Conservation (phyloP, 2,113 vertebrate genomes). For the Prionailurus viverrinus region DNA sequence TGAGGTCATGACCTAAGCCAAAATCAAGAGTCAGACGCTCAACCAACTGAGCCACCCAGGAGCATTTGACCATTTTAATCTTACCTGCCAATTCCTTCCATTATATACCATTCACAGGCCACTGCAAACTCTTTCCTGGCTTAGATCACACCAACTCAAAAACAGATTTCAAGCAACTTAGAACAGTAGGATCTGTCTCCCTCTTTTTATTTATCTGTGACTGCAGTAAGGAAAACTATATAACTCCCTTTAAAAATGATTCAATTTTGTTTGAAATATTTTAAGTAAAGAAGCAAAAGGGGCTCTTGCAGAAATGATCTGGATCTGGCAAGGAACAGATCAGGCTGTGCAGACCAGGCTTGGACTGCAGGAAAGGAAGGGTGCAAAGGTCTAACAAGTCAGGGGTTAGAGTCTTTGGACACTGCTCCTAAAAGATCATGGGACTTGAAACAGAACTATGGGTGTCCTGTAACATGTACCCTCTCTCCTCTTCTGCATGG, state of each 20-base stretch:
- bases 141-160: constrained; percentile 7
- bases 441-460: not conserved
- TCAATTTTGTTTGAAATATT: not conserved
- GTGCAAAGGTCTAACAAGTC: not conserved
- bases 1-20: no score
- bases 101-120: not conserved
- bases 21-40: no score
- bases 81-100: not conserved
- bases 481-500: not conserved
- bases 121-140: not conserved
- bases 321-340: not conserved
- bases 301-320: not conserved
- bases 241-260: not conserved
- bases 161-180: not conserved
- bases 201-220: constrained; percentile 16
- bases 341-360: not conserved
- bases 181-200: not conserved
- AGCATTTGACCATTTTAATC: not conserved
- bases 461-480: not conserved
- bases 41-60: no score
- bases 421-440: not conserved
- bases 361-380: not conserved
- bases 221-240: not conserved
- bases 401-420: not conserved
- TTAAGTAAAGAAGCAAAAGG: not conserved